phyloP scores from a whole-genome alignment of 2,113 vertebrate species.

The Empidonax alnorum region DNA sequence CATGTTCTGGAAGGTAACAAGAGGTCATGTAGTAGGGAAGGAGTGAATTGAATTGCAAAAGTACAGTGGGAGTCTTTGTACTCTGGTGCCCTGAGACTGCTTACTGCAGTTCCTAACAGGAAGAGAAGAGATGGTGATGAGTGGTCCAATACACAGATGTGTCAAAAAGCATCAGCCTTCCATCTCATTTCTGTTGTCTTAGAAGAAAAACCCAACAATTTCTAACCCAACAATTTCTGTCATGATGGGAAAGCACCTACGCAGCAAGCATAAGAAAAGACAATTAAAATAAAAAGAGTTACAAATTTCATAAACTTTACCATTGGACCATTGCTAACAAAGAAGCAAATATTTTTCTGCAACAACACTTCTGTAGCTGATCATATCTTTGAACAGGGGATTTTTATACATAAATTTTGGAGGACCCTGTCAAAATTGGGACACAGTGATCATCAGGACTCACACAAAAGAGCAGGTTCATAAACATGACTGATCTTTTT shows the following conservation, averaged over 20 bases:
- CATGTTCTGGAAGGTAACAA: not conserved
- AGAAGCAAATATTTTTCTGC: not conserved
- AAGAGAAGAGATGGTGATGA: not conserved
- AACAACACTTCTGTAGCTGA: not conserved
- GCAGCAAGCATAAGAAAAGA: not conserved
- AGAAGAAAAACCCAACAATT: not conserved
- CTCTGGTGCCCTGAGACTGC: not conserved
- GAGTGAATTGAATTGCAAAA: not conserved
- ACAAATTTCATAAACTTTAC: not conserved
- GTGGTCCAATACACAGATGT: fast-evolving
- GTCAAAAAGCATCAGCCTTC: not conserved
- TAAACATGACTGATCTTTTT: not conserved
- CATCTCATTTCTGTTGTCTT: not conserved
- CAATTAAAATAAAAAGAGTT: not conserved
- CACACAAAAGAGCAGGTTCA: not conserved
- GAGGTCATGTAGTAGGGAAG: not conserved
- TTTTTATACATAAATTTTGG: not conserved
- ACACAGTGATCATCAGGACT: not conserved
- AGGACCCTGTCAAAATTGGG: not conserved
- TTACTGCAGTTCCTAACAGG: not conserved
- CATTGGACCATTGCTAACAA: not conserved
- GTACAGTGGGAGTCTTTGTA: not conserved
- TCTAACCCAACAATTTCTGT: not conserved
- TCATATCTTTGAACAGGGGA: not conserved
- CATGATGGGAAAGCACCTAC: not conserved